Evolutionary conservation across 2,113 vertebrate species (phyloP).

Genomic region (Nestor notabilis): DNA sequence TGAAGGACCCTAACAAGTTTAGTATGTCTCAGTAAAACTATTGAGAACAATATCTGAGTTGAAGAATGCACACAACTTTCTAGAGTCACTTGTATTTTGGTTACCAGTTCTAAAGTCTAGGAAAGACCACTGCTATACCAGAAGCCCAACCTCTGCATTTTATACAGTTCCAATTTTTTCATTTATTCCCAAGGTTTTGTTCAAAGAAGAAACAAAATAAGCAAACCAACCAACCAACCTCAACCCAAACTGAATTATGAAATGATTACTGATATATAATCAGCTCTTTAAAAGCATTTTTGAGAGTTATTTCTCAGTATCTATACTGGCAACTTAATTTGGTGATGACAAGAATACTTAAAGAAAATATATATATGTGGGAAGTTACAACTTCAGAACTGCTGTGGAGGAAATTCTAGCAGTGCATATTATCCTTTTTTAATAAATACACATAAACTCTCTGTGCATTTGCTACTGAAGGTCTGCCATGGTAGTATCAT

Average conservation of each 20-base stretch:
- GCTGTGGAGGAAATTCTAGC: background rate
- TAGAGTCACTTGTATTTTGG: background rate
- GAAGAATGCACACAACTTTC: background rate
- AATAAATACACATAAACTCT: background rate
- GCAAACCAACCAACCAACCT: background rate
- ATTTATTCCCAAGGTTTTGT: background rate
- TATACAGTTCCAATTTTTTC: background rate
- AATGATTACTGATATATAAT: background rate
- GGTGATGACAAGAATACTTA: background rate
- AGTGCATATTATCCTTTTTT: background rate
- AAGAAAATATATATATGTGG: background rate
- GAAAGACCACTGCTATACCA: background rate
- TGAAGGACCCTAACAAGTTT: background rate
- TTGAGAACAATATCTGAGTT: background rate
- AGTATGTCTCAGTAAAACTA: background rate
- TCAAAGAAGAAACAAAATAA: background rate
- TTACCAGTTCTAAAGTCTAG: background rate
- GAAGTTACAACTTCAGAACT: background rate
- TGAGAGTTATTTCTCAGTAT: background rate
- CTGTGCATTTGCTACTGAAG: background rate
- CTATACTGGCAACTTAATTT: background rate
- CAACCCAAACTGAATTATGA: background rate
- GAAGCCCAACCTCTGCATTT: background rate
- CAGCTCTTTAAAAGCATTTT: background rate
- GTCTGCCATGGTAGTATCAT: fast-evolving